Evolutionary conservation across 1,140 invertebrate genomes (phyloP), one percentile per base, ranked within the genome.

Genomic region (Drosophila albomicans): DNA sequence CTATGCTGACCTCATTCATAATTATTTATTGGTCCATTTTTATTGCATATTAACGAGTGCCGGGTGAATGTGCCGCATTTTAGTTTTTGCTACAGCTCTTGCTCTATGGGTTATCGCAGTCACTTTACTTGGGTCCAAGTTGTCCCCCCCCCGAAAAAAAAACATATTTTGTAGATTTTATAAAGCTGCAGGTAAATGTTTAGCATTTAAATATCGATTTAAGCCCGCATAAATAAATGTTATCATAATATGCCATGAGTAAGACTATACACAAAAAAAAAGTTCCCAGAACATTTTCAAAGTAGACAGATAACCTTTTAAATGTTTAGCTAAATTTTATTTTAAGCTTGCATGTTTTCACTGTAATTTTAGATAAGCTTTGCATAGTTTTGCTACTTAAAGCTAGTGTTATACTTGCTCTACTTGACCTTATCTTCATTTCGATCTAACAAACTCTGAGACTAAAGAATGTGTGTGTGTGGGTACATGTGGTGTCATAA

Each of bases 1-100:
- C 85, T 89, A 79, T 89, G 85, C 78, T 89, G 85, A 89, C 85
- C 85, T 89, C 85, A 89, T 89, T 89, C 85, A 89, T 89, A 89
- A 89, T 89, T 89, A 89, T 89, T 89, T 89, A 89, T 89, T 89
- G 86, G 86, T 85, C 78, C 78, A 85, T 81, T 90, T 86, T 85
- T 90, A 89, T 89, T 89, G 85, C 86, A 89, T 89, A 90, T 90
- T 89, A 89, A 89, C 86, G 86, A 90, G 77, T 78, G 80, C 43
- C 57, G 52, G 54, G 81, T 85, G 82, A 85, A 85, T 86, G 80
- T 81, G 80, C 61, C 73, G 63, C 64, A 70, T 72, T 86, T 73
- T 43, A 15, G 46, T 56, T 45, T 66, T 38, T 41, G 20, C 49
- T 45, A 62, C 20, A 32, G 15, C 49, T 62, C 16, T 54, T 11